These are phyloP conservation scores for Megamerina dolium DNA, from an alignment of 2,888 invertebrate species.

Conservation along the genomic window DNA sequence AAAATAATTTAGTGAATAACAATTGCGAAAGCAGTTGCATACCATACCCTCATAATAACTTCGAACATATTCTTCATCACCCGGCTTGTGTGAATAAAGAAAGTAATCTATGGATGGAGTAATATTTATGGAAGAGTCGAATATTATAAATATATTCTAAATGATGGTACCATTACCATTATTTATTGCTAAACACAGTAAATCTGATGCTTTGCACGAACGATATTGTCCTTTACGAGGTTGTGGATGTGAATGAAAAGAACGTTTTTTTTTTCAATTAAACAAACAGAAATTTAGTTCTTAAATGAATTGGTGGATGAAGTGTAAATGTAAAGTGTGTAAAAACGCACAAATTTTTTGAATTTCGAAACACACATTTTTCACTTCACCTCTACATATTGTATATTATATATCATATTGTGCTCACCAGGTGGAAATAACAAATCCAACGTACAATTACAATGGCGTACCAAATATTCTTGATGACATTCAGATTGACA, in stretches of 20 bases:
- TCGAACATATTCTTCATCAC: constrained; percentile 35
- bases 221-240: constrained; percentile 33
- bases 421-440: constrained; percentile 45
- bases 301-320: too few species aligned
- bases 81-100: constrained; percentile 33
- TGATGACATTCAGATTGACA: constrained; percentile 47
- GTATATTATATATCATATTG: too few species aligned
- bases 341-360: too few species aligned
- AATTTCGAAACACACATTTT: too few species aligned
- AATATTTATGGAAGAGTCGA: too few species aligned
- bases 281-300: too few species aligned
- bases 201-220: constrained; percentile 33
- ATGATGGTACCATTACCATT: constrained; percentile 35
- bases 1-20: constrained; percentile 43
- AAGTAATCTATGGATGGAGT: constrained; percentile 29
- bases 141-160: too few species aligned
- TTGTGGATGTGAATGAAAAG: too few species aligned
- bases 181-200: constrained; percentile 38
- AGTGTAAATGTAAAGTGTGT: too few species aligned
- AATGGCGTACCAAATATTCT: constrained; percentile 40
- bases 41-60: constrained; percentile 39
- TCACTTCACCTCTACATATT: too few species aligned
- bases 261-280: too few species aligned
- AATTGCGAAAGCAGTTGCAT: constrained; percentile 46
- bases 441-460: constrained; percentile 47